These are phyloP conservation scores for Mormyrops attenuatus DNA, from an alignment of 2,797 vertebrate genomes.

Conservation along the genomic window DNA sequence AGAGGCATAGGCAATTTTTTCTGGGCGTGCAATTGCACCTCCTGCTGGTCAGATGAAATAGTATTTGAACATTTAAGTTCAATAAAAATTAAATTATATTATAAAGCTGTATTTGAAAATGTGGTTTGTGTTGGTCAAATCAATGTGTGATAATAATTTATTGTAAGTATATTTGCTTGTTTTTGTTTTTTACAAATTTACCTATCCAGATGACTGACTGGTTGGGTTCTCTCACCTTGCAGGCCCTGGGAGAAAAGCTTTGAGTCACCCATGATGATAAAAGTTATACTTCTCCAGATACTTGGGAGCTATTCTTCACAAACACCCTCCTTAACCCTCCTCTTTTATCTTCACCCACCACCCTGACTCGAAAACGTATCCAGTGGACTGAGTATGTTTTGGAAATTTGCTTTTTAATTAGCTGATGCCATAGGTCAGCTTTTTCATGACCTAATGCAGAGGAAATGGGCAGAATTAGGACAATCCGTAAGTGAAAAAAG, in stretches of 20 bases:
- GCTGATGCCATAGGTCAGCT: background rate
- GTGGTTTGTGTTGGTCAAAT: background rate
- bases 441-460: background rate
- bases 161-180: background rate
- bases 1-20: background rate
- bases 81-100: background rate
- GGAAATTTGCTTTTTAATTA: background rate
- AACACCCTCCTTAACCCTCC: background rate
- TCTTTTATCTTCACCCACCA: background rate
- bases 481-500: background rate
- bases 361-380: background rate
- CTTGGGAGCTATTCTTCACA: background rate
- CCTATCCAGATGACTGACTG: background rate
- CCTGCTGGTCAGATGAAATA: background rate
- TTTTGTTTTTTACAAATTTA: background rate
- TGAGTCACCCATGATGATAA: background rate
- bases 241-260: background rate
- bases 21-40: background rate
- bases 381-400: background rate
- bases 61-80: background rate
- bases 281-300: background rate
- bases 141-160: background rate
- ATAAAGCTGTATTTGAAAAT: background rate
- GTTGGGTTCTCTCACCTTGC: background rate
- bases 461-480: background rate